Base-by-base conservation (phyloP, 2,797 vertebrate species). In the Kryptolebias ocellatus region DNA sequence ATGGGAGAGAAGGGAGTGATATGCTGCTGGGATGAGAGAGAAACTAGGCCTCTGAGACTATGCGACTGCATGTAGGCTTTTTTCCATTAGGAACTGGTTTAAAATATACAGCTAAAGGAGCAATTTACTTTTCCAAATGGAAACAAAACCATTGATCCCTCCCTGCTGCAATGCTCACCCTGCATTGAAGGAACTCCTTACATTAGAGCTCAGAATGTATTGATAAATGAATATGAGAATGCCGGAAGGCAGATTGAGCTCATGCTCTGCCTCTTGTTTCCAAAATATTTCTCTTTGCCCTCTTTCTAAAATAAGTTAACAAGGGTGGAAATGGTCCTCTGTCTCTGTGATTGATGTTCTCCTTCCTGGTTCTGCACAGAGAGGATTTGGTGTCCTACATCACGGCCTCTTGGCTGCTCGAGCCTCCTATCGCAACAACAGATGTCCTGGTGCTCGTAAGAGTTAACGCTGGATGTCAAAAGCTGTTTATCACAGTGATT, bases 321-420 rank as follows among this genome's bases (percentile, higher is more conserved):
- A 74, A 70, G 78, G 59, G 76, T 67, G 67, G 71, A 85, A 87
- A 83, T 79, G 68, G 80, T 76, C 66, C 57, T 79, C 67, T 47
- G 76, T 83, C 71, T 59, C 50, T 2, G 47, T 86, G 89, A 90
- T 82, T 75, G 84, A 92, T 90, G 88, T 64, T 76, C 70, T 64
- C 70, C 66, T 74, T 84, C 84, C 58, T 67, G 76, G 34, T 67
- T n/a, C 63, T 62, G 64, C 76, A 60, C 70, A 6, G 57, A 77
- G 63, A 80, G 77, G 68, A 83, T 89, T 84, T 86, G 82, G 85
- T 84, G 71, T 81, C 78, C 71, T 77, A 71, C 52, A 76, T 79
- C 67, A 31, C 29, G 60, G 46, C 64, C 76, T 63, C 2, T 28
- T 59, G 68, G 75, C 77, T 60, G 71, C 76, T 28, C 45, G 73